phyloP scores from a whole-genome alignment of 2,797 vertebrate genomes.

The Liparis tanakae region DNA sequence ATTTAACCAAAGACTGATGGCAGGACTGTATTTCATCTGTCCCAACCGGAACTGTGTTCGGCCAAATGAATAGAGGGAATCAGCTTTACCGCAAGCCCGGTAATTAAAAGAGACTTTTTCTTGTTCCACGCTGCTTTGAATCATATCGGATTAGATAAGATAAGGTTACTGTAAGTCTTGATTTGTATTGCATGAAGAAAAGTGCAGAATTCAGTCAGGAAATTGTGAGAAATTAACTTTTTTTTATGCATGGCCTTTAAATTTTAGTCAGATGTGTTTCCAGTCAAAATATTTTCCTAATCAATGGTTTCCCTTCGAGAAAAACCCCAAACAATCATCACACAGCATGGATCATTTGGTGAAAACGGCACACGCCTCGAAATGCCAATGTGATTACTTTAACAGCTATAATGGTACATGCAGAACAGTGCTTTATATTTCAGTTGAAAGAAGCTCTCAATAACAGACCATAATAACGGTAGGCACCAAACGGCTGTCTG shows the following conservation, averaged over 20 bases:
- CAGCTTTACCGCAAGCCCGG: conserved; percentile 68
- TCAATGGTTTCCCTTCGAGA: conserved; percentile 63
- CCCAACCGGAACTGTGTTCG: conserved; percentile 64
- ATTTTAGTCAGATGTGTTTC: conserved; percentile 65
- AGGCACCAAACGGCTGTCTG: conserved; percentile 55
- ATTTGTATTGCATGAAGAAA: conserved; percentile 45
- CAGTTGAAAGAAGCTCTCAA: conserved; percentile 56
- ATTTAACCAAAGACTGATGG: conserved; percentile 60
- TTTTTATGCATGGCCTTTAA: conserved; percentile 36
- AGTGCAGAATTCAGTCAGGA: conserved; percentile 25
- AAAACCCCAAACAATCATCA: conserved; percentile 68
- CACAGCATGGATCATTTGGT: conserved; percentile 66
- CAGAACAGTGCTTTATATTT: conserved; percentile 20
- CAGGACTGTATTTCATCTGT: conserved; percentile 64
- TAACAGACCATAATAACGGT: conserved; percentile 48
- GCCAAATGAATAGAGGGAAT: conserved; percentile 77
- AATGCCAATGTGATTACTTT: conserved; percentile 44
- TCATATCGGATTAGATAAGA: conserved; percentile 66
- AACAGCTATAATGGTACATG: conserved; percentile 31
- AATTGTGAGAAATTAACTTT: conserved; percentile 13
- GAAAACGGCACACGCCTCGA: conserved; percentile 49
- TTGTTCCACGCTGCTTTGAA: conserved; percentile 57
- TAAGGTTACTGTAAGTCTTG: conserved; percentile 41
- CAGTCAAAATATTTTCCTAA: conserved; percentile 71
- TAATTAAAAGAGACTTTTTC: conserved; percentile 72